Conservation (phyloP, 1,140 invertebrate genomes). For the Drosophila ogumai region DNA sequence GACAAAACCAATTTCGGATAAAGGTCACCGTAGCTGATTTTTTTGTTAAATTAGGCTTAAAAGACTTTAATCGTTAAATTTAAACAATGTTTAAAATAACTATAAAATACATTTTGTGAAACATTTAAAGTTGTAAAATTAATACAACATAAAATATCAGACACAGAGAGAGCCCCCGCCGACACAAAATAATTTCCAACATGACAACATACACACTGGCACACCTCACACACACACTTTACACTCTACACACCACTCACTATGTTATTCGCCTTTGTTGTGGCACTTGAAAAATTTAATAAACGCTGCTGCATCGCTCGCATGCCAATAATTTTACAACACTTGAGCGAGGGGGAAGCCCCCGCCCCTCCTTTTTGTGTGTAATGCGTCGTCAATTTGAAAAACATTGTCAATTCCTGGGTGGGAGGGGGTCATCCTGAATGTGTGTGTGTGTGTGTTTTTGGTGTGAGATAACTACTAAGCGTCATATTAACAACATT, state of each 20-base stretch:
- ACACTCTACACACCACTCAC: constrained; percentile 6
- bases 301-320: constrained; percentile 78
- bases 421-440: background rate
- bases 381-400: constrained; percentile 70
- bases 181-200: constrained; percentile 50
- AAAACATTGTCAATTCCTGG: constrained; percentile 72
- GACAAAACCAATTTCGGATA: too few species aligned
- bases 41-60: background rate
- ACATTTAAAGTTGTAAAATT: constrained; percentile 69
- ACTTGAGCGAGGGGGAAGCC: constrained; percentile 2
- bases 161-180: constrained; percentile 3
- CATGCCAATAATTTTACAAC: constrained; percentile 77
- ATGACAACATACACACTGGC: constrained; percentile 18
- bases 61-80: background rate
- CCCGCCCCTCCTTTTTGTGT: background rate
- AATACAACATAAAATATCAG: constrained; percentile 67
- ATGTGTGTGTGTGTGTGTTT: constrained; percentile 4
- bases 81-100: background rate
- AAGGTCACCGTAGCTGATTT: too few species aligned
- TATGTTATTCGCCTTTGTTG: constrained; percentile 33
- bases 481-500: constrained; percentile 79
- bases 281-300: constrained; percentile 80
- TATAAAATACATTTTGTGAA: background rate
- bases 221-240: background rate
- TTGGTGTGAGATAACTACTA: constrained; percentile 61